Base-by-base conservation (phyloP, 2,888 invertebrate species). In the Drosophila gaucha region DNA sequence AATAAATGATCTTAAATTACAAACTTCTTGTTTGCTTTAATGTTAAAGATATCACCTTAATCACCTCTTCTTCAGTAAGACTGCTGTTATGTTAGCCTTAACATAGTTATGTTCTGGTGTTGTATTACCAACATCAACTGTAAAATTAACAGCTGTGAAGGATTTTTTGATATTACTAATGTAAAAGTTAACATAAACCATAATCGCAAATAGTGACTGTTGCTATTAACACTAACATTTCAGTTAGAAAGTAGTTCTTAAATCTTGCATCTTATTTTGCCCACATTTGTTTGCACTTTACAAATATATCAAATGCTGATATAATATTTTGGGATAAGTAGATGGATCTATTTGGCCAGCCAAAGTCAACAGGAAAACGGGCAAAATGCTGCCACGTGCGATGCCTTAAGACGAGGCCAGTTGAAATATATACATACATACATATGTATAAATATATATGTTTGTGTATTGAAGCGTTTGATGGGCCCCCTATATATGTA, bases 331-430 rank as follows among this genome's bases (percentile, higher is more conserved):
- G 18, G 24, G 4, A 6, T 28, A 54, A 49, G 55, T 55, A 41
- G 31, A 46, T 26, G 22, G 41, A 73, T 57, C 41, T 65, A 39
- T 62, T 56, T 67, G 49, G 46, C 26, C 14, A 44, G 46, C 52
- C 36, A 67, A 67, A 64, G 75, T 78, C 71, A 85, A 78, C 67
- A 63, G 38, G 51, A 55, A 74, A 75, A 82, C 75, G 72, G 67
- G 30, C 52, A 80, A 80, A 79, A 66, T 63, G 67, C 36, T 63
- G 46, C 65, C 80, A 86, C 86, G 86, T 86, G 86, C 80, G 14
- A 30, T 38, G 46, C 28, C 44, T 56, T 18, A 54, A 31, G 31
- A 46, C 22, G 74, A 6, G 78, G 83, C 83, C 80, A 58, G 55
- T 46, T 49, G 3, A 31, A 18, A 35, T 22, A 55, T 35, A 30